phyloP scores from a whole-genome alignment of 2,888 invertebrate species.

The Aricia artaxerxes region DNA sequence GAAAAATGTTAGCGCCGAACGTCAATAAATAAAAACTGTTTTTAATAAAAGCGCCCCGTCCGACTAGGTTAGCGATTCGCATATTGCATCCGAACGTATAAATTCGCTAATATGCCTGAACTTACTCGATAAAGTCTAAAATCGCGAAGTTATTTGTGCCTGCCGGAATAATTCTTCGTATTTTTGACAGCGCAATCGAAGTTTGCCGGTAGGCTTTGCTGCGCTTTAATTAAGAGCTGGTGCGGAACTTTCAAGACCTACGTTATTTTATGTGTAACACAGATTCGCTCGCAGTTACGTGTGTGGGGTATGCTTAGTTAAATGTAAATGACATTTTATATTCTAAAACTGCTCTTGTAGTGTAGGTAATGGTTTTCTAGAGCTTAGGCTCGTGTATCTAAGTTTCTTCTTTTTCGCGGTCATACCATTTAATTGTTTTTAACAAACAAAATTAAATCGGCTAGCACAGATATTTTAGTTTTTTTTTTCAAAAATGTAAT shows the following conservation, averaged over 20 bases:
- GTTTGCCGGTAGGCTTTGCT: constrained; percentile 73
- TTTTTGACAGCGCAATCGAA: constrained; percentile 81
- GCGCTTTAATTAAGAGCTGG: constrained; percentile 73
- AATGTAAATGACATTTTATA: neutral
- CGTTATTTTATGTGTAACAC: constrained; percentile 43
- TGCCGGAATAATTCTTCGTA: constrained; percentile 77
- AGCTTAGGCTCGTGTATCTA: no score
- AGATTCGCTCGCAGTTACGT: neutral
- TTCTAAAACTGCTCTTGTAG: no score
- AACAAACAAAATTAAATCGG: no score
- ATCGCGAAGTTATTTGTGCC: constrained; percentile 75
- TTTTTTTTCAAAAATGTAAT: no score
- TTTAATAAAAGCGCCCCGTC: constrained; percentile 72
- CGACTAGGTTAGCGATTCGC: constrained; percentile 59
- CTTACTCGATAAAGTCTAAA: constrained; percentile 77
- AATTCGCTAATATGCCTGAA: constrained; percentile 78
- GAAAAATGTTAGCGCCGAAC: constrained; percentile 60
- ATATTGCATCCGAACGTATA: constrained; percentile 74
- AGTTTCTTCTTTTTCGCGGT: no score
- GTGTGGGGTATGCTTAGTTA: neutral
- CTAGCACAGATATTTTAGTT: no score
- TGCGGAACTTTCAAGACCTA: constrained; percentile 60
- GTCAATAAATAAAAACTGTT: constrained; percentile 75
- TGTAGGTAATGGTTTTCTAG: no score
- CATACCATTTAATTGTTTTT: no score